These are phyloP conservation scores for Oryzias curvinotus DNA, from an alignment of 2,113 vertebrate genomes.

Conservation along the genomic window DNA sequence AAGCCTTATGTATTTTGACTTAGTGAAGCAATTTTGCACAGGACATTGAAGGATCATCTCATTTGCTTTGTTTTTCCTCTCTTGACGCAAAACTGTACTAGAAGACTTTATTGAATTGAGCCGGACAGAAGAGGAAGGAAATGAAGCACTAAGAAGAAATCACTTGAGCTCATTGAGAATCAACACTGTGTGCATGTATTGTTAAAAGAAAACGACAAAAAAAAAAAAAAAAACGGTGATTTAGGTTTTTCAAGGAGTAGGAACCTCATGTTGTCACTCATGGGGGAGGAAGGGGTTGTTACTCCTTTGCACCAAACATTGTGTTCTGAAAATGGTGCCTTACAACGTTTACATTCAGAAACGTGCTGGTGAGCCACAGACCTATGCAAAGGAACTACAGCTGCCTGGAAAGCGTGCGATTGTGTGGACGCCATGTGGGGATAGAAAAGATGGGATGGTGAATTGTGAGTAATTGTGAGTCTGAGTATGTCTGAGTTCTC, in stretches of 20 bases:
- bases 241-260: conserved; percentile 32
- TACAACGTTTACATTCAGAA: conserved; percentile 80
- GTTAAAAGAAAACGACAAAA: conserved; percentile 16
- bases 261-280: conserved; percentile 8
- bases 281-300: conserved; percentile 27
- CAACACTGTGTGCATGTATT: conserved; percentile 57
- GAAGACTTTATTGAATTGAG: conserved; percentile 16
- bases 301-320: conserved; percentile 53
- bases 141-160: conserved; percentile 29
- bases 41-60: conserved; percentile 55
- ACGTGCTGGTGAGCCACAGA: conserved; percentile 59
- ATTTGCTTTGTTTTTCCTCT: conserved; percentile 48
- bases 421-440: conserved; percentile 32
- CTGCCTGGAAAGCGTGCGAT: conserved; percentile 73
- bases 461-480: conserved; percentile 64
- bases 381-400: conserved; percentile 73
- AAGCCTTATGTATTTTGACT: conserved; percentile 70
- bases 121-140: conserved; percentile 31
- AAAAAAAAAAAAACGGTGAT: conserved; percentile 43
- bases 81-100: conserved; percentile 30
- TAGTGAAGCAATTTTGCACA: conserved; percentile 78
- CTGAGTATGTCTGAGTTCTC: conserved; percentile 25
- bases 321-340: conserved; percentile 77
- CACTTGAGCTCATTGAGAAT: conserved; percentile 33
- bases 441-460: conserved; percentile 37